Evolutionary conservation across 1,140 invertebrate species (phyloP), one percentile per base, ranked within the genome.

Genomic region (Zaprionus ghesquierei): DNA sequence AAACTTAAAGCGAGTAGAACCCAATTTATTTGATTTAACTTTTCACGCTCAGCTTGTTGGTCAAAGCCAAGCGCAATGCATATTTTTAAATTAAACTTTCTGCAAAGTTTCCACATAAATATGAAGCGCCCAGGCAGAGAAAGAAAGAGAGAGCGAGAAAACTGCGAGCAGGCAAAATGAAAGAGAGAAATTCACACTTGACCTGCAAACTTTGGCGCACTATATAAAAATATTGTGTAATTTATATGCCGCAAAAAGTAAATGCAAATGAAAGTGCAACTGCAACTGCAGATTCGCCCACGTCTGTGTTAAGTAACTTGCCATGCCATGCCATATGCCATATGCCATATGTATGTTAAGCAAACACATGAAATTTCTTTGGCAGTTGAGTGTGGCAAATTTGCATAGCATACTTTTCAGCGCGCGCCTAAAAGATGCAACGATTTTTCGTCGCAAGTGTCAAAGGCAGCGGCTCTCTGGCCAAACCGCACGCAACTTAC

Each of bases 151-250:
- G 27, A 25, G 35, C 31, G 38, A 77, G 33, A 5, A n/a, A n/a
- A n/a, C n/a, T n/a, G n/a, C n/a, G 12, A n/a, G 33, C n/a, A 58
- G 18, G 25, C 4, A 59, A 50, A 50, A 22, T 12, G 31, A n/a
- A 20, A 18, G 8, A 38, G 38, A 50, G 54, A 81, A 82, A 77
- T 87, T 73, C 79, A 79, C 84, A 74, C 82, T 87, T 86, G 82
- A 87, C 79, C 72, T 73, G 82, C 61, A 68, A 78, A 49, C n/a
- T n/a, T 78, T 74, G 3, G 33, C 44, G 35, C 51, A 54, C 8
- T 46, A 10, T 18, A 18, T 22, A 54, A 73, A 76, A 70, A 81
- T 79, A 78, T 86, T 69, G 70, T 63, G 69, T 22, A 73, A 79
- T 79, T 77, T 85, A 81, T 75, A 63, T 61, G 33, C 53, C 25